These are phyloP conservation scores for Andrena bucephala DNA, from an alignment of 2,888 invertebrate genomes.

Conservation along the genomic window DNA sequence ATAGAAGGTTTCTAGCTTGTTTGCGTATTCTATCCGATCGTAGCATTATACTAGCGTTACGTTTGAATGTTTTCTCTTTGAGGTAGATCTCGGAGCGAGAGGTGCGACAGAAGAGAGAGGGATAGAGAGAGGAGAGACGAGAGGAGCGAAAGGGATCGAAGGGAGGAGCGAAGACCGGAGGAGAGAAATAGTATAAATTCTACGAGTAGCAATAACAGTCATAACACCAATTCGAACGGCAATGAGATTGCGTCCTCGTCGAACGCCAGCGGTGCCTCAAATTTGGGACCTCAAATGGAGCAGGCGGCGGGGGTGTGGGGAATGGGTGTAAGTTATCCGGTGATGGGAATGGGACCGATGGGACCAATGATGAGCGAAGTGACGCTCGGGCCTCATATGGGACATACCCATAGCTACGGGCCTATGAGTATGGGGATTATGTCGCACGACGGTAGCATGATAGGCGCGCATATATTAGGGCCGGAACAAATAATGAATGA, in stretches of 20 bases:
- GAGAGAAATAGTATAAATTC: slow-evolving; percentile 76
- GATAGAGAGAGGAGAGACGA: slow-evolving; percentile 83
- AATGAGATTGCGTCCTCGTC: slow-evolving; percentile 76
- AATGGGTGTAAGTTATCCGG: slow-evolving; percentile 85
- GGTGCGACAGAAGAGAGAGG: slow-evolving; percentile 84
- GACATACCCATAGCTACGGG: slow-evolving; percentile 82
- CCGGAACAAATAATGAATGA: slow-evolving; percentile 83
- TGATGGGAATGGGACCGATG: slow-evolving; percentile 87
- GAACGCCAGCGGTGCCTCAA: slow-evolving; percentile 79
- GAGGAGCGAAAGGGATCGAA: slow-evolving; percentile 76
- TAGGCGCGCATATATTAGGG: slow-evolving; percentile 80
- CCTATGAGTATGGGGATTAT: slow-evolving; percentile 84
- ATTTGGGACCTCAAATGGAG: slow-evolving; percentile 78
- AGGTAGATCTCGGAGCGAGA: slow-evolving; percentile 79
- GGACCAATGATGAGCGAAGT: slow-evolving; percentile 85
- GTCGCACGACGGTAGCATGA: slow-evolving; percentile 81
- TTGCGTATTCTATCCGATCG: not conserved
- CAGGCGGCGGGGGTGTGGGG: slow-evolving; percentile 80
- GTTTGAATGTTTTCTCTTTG: slow-evolving; percentile 9
- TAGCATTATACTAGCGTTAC: not conserved
- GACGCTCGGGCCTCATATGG: slow-evolving; percentile 81
- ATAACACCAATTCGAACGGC: slow-evolving; percentile 83
- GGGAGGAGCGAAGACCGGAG: slow-evolving; percentile 83
- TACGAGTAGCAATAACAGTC: slow-evolving; percentile 78
- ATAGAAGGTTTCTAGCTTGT: slow-evolving; percentile 79